Evolutionary conservation across 2,113 vertebrate species (phyloP), one percentile per base, ranked within the genome.

Genomic region (Motacilla tschutschensis): DNA sequence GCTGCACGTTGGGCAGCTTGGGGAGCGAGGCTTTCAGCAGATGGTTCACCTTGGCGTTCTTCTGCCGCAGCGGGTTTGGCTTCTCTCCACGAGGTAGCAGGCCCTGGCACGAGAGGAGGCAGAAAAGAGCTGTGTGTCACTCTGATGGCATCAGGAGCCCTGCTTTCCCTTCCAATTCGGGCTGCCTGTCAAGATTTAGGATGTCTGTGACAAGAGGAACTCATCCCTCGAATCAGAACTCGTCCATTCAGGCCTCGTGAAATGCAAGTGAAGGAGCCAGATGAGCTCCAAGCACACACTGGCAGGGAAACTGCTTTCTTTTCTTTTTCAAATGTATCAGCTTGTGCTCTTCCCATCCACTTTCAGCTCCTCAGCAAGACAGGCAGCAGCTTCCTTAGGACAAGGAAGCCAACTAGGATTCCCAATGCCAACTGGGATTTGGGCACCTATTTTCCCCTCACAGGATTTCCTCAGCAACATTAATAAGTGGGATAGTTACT

Each of bases 41-140:
- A 2, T 95, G 94, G 94, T 99, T 99, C 77, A 99, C 98, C 35
- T 95, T 94, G 25, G 97, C 93, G 24, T 99, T 99, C 96, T 99
- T 99, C 96, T 98, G 98, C 92, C 99, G 97, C 96, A 99, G 97
- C 0, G 97, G 98, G 96, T 99, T 99, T 31, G 98, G 99, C 90
- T 97, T 98, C 95, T 99, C 98, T 8, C 99, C 99, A 41, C 99
- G 98, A 76, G 99, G 99, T 94, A 99, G 95, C 94, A 99, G 96
- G 93, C 98, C 97, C 99, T 99, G 95, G 81, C 63, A 28, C 5
- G 12, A n/a, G 88, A 29, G 78, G 38, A 87, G 46, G 57, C 36
- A 78, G 19, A 25, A 31, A 20, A 67, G 46, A 83, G 79, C 65
- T 70, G 6, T 31, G 5, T 0, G 22, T 33, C 6, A 33, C n/a